A percentile compares a stretch with the other conserved stretches of the same genome.
Conservation (phyloP, 1,140 invertebrate species). For the Vanessa tameamea region DNA sequence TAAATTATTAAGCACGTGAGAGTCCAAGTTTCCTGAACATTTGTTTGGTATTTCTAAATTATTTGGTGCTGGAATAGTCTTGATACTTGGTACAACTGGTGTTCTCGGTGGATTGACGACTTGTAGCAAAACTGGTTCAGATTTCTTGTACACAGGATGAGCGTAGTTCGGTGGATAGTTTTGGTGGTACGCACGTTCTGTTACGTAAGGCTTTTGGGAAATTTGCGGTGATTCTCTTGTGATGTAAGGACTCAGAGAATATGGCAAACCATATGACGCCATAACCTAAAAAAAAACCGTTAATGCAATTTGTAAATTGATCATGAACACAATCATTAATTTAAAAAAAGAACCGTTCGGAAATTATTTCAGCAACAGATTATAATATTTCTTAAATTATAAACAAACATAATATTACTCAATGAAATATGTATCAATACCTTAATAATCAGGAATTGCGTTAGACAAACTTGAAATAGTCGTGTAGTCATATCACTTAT, state of each 20-base stretch:
- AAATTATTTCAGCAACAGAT: neutral
- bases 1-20: constrained; percentile 64
- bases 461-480: constrained; percentile 19
- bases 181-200: constrained; percentile 15
- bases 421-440: constrained; percentile 8
- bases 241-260: constrained; percentile 9
- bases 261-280: constrained; percentile 19
- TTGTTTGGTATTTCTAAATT: constrained; percentile 17
- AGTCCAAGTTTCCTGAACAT: constrained; percentile 40
- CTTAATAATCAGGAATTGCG: constrained; percentile 28
- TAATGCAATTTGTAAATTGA: neutral
- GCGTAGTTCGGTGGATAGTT: constrained; percentile 11
- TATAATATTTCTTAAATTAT: neutral
- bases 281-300: constrained; percentile 30
- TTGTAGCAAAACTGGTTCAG: neutral
- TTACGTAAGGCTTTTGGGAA: constrained; percentile 9
- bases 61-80: neutral
- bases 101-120: neutral
- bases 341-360: neutral
- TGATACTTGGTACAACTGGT: constrained; percentile 12
- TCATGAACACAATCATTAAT: neutral
- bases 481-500: constrained; percentile 25
- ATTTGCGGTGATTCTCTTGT: constrained; percentile 4
- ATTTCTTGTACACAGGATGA: constrained; percentile 6
- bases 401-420: neutral